Conservation (phyloP, 2,113 vertebrate species). For the Passer domesticus region DNA sequence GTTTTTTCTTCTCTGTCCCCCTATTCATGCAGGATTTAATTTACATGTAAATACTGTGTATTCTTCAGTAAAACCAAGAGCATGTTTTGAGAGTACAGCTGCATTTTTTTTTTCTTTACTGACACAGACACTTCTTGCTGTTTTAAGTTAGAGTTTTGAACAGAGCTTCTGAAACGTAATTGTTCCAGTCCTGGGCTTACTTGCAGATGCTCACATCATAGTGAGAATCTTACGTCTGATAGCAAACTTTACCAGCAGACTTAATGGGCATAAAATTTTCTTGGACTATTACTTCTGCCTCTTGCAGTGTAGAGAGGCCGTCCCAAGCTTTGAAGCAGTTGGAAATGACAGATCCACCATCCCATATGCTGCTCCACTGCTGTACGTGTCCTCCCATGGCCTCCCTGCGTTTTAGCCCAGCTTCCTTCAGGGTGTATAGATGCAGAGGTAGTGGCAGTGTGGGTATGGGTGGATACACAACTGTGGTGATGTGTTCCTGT, state of each 20-base stretch:
- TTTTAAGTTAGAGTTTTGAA: background rate
- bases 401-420: background rate
- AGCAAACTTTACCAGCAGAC: background rate
- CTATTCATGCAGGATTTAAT: background rate
- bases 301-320: background rate
- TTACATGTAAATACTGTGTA: background rate
- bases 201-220: background rate
- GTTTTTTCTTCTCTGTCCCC: background rate
- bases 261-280: background rate
- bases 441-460: background rate
- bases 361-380: background rate
- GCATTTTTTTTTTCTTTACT: background rate
- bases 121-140: background rate
- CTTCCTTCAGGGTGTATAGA: background rate
- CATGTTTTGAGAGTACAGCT: background rate
- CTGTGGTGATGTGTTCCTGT: background rate
- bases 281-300: background rate
- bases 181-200: background rate
- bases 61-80: background rate
- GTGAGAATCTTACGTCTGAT: background rate
- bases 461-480: background rate
- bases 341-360: background rate
- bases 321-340: background rate
- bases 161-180: background rate
- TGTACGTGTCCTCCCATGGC: accelerated